Evolutionary conservation across 1,140 invertebrate genomes (phyloP), one percentile per base, ranked within the genome.

Genomic region (Solen grandis): DNA sequence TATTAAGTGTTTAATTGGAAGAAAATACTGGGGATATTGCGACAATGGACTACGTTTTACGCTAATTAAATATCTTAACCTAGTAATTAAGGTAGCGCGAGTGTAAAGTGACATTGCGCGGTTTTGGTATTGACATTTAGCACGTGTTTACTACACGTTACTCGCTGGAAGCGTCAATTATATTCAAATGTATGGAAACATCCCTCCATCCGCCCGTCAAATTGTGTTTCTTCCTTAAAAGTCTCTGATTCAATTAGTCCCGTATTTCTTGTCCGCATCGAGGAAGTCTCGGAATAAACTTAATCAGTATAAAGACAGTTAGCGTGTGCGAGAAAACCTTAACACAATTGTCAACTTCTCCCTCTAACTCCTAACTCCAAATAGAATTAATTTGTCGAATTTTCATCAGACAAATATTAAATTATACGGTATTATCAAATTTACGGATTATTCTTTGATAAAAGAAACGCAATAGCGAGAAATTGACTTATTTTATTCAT

Each of bases 361-460:
- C 63, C 66, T 60, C 50, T 55, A n/a, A 36, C 46, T n/a, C 31
- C 16, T 54, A 31, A 5, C 63, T 33, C 63, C 38, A 38, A 78
- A 78, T 78, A 78, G 75, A 78, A 78, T 78, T 69, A 78, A 78
- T 78, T 78, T 69, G 75, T 78, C 75, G 75, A 78, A 78, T 78
- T 78, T 78, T 78, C 75, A 78, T 78, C 75, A 78, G 55, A 5
- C 54, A 22, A 46, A n/a, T 68, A 78, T 78, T 78, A 68, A 41
- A 78, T 78, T 78, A 78, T 59, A 46, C 33, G 46, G 31, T 59
- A 59, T 69, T 66, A 78, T 78, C 35, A 69, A 69, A 78, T 78
- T 69, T 33, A 31, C 27, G 22, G 27, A 66, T 66, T 35, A 66
- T 27, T 66, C 5, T 2, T 19, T n/a, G 27, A 66, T 66, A 35